Percentiles rank a stretch among this genome's conserved stretches.
Evolutionary conservation across 2,113 vertebrate species (phyloP).

Genomic region (Petroica traversi): DNA sequence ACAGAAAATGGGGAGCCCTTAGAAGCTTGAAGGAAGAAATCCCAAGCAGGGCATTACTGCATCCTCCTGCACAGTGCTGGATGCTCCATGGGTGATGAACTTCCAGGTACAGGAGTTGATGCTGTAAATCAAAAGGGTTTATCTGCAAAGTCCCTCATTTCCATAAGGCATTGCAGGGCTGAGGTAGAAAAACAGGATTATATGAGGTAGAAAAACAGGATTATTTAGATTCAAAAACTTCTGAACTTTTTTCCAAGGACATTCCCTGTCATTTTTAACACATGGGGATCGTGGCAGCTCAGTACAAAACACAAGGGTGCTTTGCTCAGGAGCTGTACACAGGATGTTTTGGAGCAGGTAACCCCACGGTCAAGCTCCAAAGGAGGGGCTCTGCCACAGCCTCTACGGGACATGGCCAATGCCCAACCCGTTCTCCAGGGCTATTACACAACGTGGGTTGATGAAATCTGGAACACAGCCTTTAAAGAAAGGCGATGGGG

Average conservation of each 20-base stretch:
- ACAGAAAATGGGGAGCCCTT: not conserved
- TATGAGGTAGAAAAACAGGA: not conserved
- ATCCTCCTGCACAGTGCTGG: not conserved
- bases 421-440: not conserved
- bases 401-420: not conserved
- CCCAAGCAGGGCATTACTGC: not conserved
- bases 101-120: not conserved
- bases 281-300: accelerated
- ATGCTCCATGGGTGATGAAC: not conserved
- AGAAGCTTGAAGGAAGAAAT: not conserved
- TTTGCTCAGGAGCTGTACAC: not conserved
- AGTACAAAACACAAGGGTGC: not conserved
- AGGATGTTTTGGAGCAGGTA: not conserved
- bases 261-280: not conserved
- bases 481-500: constrained; percentile 38
- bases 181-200: not conserved
- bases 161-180: not conserved
- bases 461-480: constrained; percentile 56
- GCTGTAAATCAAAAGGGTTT: not conserved
- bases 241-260: not conserved
- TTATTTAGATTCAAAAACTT: not conserved
- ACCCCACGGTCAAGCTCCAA: accelerated
- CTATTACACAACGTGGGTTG: constrained; percentile 50
- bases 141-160: not conserved
- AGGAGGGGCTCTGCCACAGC: not conserved